A percentile compares a stretch with the other conserved stretches of the same genome.
phyloP scores from a whole-genome alignment of 2,888 invertebrate genomes.

The Xestia rhomboidea region DNA sequence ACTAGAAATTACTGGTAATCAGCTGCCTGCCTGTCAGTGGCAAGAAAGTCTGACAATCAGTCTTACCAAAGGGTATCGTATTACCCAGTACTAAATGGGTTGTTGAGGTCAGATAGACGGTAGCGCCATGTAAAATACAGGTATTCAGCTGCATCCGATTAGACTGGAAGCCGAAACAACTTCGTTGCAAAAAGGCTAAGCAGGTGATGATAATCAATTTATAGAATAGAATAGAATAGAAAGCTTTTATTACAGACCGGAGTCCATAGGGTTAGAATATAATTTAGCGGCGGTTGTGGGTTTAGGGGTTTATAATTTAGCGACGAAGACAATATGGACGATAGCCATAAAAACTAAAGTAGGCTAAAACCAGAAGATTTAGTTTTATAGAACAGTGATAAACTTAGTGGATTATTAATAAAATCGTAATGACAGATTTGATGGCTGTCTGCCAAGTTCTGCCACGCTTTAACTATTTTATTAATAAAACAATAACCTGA shows the following conservation, averaged over 20 bases:
- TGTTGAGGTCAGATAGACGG: no score
- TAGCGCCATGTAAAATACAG: no score
- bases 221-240: no score
- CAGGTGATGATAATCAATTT: background rate
- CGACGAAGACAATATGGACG: background rate
- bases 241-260: no score
- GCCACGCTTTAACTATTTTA: background rate
- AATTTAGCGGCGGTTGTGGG: no score
- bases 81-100: no score
- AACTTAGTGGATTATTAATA: background rate
- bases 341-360: background rate
- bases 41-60: no score
- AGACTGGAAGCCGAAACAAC: background rate
- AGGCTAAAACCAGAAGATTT: background rate
- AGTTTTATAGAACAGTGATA: background rate
- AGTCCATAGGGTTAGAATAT: no score
- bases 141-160: background rate
- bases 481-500: background rate
- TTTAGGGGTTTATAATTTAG: no score
- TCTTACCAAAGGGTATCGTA: no score
- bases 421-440: conserved; percentile 7
- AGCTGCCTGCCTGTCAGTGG: no score
- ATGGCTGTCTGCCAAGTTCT: background rate
- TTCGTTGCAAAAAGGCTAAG: background rate
- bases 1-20: background rate